Base-by-base conservation (phyloP, 2,113 vertebrate genomes). In the Sapayoa aenigma region DNA sequence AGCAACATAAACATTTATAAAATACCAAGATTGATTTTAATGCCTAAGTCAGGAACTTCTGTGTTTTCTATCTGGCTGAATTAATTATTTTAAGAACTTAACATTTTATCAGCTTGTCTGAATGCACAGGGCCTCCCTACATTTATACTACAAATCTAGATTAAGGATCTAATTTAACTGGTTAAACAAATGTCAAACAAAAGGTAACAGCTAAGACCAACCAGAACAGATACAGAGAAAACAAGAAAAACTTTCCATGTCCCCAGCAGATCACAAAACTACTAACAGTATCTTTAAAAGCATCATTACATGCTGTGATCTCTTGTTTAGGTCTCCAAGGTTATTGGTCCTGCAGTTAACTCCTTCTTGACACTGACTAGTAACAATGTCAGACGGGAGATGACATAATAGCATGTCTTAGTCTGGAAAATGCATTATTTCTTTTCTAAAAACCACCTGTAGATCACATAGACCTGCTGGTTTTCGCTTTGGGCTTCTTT, bases 41-140 rank as follows among this genome's bases (percentile, higher is more conserved):
- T 63, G 28, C 15, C 44, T 13, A 87, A 69, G 19, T 69, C 74
- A 75, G 33, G 47, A 41, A 86, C 10, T 35, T 89, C 62, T 56
- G 49, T 39, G 55, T 91, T 85, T 96, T 94, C 90, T 55, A 67
- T 55, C 69, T 55, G n/a, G 44, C 6, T 93, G 95, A 95, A 42
- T 93, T 91, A 90, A 84, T 82, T 93, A 94, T 90, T 93, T 95
- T 96, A 92, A 84, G 23, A 96, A 93, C 56, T 96, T 75, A 84
- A 28, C 91, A 94, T 86, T 97, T 96, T 89, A 96, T 87, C 63
- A 92, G 49, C 63, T 78, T 96, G 35, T 30, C 56, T 90, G 78
- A 90, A 75, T 60, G 56, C 66, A 92, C 56, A 80, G 55, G 55
- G 90, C 46, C 22, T 67, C 80, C 77, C 93, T 67, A 94, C 72